phyloP scores from a whole-genome alignment of 2,113 vertebrate genomes.

The Copsychus sechellarum region DNA sequence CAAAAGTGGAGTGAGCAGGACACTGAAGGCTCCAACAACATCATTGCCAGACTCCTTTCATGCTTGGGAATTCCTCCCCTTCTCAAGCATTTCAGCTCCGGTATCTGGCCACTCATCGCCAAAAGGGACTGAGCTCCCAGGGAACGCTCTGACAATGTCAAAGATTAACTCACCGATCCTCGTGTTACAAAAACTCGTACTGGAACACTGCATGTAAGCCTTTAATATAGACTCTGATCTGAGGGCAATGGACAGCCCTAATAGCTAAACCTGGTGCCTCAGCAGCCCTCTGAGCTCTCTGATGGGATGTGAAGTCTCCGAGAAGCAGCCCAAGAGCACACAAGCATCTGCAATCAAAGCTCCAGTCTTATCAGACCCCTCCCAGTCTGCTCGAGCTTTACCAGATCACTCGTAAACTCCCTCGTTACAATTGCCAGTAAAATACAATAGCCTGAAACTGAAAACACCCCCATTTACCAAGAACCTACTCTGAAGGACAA shows the following conservation, averaged over 20 bases:
- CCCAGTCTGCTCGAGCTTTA: background rate
- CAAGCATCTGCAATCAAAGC: background rate
- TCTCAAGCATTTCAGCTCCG: background rate
- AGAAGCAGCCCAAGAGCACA: background rate
- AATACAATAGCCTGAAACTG: background rate
- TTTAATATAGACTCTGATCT: background rate
- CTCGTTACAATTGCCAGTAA: background rate
- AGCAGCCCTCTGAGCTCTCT: background rate
- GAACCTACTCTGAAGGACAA: background rate
- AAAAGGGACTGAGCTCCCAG: background rate
- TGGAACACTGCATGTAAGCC: fast-evolving
- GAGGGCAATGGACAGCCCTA: background rate
- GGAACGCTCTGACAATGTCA: fast-evolving
- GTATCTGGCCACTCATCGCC: background rate
- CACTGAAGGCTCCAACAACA: background rate
- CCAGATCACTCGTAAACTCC: background rate
- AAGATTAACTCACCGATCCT: background rate
- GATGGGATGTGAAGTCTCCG: fast-evolving
- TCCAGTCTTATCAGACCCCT: background rate
- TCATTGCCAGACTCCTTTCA: background rate
- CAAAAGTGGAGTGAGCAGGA: background rate
- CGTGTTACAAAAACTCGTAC: background rate
- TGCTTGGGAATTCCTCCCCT: background rate
- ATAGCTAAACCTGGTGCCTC: background rate
- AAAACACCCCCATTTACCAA: background rate